Conservation (phyloP, 2,797 vertebrate genomes). For the Mycteria americana region DNA sequence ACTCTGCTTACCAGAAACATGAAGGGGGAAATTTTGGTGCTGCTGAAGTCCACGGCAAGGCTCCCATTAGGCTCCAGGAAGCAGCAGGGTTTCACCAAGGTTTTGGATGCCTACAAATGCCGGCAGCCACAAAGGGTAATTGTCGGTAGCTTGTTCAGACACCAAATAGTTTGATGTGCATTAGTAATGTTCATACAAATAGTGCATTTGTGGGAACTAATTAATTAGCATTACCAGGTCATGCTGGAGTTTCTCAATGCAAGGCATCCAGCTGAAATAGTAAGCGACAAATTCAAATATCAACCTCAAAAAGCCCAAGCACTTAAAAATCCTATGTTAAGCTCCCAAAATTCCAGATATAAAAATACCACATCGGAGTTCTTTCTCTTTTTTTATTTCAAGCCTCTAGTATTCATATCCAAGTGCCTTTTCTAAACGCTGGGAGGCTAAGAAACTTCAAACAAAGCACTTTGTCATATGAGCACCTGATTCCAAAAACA, state of each 20-base stretch:
- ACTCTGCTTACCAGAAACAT: not conserved
- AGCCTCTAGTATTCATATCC: not conserved
- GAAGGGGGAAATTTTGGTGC: not conserved
- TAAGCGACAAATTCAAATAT: not conserved
- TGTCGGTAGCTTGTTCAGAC: not conserved
- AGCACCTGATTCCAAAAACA: not conserved
- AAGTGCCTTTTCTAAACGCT: not conserved
- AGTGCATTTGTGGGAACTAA: not conserved
- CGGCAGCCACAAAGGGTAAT: not conserved
- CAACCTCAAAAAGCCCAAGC: not conserved
- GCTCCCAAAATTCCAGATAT: not conserved
- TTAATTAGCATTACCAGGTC: not conserved
- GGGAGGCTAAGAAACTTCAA: not conserved
- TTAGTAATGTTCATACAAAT: not conserved
- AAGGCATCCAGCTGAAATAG: not conserved
- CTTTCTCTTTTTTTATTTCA: not conserved
- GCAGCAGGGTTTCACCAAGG: slow-evolving; percentile 47
- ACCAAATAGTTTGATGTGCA: not conserved
- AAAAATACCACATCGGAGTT: not conserved
- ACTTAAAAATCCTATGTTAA: not conserved
- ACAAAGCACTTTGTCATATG: not conserved
- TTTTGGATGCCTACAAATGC: not conserved
- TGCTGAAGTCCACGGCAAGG: not conserved
- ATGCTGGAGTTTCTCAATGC: not conserved
- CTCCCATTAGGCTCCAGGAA: slow-evolving; percentile 48